Evolutionary conservation across 2,888 invertebrate species (phyloP).

Genomic region (Octonoba sinensis): DNA sequence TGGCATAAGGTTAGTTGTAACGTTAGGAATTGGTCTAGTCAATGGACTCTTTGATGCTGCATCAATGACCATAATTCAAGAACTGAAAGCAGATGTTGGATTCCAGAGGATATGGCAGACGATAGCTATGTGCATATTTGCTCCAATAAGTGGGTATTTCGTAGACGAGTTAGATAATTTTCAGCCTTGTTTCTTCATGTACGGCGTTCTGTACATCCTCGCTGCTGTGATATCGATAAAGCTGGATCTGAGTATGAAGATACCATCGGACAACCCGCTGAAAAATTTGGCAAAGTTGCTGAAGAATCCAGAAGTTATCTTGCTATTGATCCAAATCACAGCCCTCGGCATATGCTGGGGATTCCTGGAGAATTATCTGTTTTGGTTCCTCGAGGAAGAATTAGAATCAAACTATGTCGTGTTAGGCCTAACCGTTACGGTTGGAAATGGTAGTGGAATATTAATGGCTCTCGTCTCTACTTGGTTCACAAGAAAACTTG

Average conservation of each 20-base stretch:
- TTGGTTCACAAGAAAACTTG: constrained; percentile 80
- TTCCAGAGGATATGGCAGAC: constrained; percentile 48
- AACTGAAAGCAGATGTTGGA: constrained; percentile 42
- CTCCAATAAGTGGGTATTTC: constrained; percentile 41
- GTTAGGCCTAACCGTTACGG: constrained; percentile 85
- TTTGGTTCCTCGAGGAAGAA: constrained; percentile 82
- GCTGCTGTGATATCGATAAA: constrained; percentile 80
- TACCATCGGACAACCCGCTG: constrained; percentile 74
- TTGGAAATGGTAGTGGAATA: constrained; percentile 82
- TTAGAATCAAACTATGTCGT: constrained; percentile 81
- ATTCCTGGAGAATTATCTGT: constrained; percentile 84
- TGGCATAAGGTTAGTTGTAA: constrained; percentile 30
- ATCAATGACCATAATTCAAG: constrained; percentile 40
- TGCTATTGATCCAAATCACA: constrained; percentile 40
- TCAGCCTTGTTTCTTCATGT: constrained; percentile 76
- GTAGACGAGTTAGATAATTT: constrained; percentile 20
- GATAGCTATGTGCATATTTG: constrained; percentile 41
- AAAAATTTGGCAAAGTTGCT: constrained; percentile 20
- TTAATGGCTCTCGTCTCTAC: constrained; percentile 83
- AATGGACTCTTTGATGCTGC: constrained; percentile 55
- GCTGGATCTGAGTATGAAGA: constrained; percentile 81
- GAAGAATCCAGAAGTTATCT: constrained; percentile 29
- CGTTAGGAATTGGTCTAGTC: constrained; percentile 48
- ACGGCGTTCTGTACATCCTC: constrained; percentile 79
- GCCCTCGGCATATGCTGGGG: constrained; percentile 81